Conservation (phyloP, 2,888 invertebrate species). For the Stenodema calcarata region DNA sequence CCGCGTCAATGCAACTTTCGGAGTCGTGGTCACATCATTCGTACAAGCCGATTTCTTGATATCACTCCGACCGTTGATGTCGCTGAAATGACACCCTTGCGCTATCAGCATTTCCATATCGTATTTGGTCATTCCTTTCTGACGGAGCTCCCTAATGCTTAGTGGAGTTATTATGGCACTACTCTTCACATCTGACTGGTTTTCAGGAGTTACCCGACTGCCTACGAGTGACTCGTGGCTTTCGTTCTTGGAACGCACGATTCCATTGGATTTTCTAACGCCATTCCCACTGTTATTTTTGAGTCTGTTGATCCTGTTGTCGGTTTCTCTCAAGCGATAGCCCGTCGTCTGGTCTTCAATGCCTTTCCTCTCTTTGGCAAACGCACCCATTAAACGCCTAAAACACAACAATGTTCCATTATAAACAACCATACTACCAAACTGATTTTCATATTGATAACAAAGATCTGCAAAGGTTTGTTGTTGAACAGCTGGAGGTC, state of each 20-base stretch:
- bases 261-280: conserved; percentile 64
- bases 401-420: conserved; percentile 46
- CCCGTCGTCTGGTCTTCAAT: conserved; percentile 72
- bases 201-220: conserved; percentile 39
- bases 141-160: conserved; percentile 82
- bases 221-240: not conserved
- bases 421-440: not conserved
- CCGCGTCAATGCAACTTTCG: conserved; percentile 47
- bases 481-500: too few species aligned
- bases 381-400: conserved; percentile 84
- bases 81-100: conserved; percentile 76
- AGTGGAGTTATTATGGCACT: conserved; percentile 69
- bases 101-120: conserved; percentile 87
- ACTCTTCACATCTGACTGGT: conserved; percentile 1
- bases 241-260: conserved; percentile 68
- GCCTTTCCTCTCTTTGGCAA: conserved; percentile 70
- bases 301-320: conserved; percentile 88
- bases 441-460: too few species aligned
- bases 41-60: conserved; percentile 36
- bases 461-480: too few species aligned
- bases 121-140: conserved; percentile 85
- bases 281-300: conserved; percentile 64
- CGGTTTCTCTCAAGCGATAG: conserved; percentile 91
- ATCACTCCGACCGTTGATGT: conserved; percentile 60
- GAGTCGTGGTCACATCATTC: not conserved